Percentiles rank a stretch among this genome's conserved stretches.
phyloP scores from a whole-genome alignment of 2,888 invertebrate species.

The Phengaris arion region DNA sequence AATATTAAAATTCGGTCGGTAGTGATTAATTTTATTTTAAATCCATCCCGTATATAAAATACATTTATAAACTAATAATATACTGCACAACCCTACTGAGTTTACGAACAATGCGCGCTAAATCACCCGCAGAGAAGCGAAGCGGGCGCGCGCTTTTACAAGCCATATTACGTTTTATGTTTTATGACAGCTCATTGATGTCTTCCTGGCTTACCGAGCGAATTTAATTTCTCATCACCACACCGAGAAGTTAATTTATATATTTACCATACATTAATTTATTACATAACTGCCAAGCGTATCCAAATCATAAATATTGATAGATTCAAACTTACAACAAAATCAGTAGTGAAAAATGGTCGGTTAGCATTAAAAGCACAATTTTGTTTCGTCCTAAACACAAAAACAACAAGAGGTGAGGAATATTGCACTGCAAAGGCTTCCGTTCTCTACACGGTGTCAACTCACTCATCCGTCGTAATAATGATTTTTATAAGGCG shows the following conservation, averaged over 20 bases:
- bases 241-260: slow-evolving; percentile 27
- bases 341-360: no score
- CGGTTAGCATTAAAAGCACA: no score
- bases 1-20: no score
- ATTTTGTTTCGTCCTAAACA: no score
- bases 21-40: no score
- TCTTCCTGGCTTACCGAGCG: slow-evolving; percentile 47
- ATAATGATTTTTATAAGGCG: no score
- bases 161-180: slow-evolving; percentile 42
- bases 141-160: slow-evolving; percentile 50
- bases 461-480: no score
- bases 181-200: slow-evolving; percentile 46
- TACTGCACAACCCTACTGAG: slow-evolving; percentile 52
- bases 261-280: neutral
- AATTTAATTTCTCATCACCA: slow-evolving; percentile 44
- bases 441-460: no score
- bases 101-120: slow-evolving; percentile 58
- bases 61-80: slow-evolving; percentile 26
- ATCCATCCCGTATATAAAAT: neutral
- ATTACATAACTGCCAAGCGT: neutral
- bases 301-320: no score
- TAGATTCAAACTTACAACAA: no score
- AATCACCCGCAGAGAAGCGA: slow-evolving; percentile 69
- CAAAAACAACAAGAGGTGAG: no score
- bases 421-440: no score